Evolutionary conservation across 2,797 vertebrate genomes (phyloP).

Genomic region (Bovichtus variegatus): DNA sequence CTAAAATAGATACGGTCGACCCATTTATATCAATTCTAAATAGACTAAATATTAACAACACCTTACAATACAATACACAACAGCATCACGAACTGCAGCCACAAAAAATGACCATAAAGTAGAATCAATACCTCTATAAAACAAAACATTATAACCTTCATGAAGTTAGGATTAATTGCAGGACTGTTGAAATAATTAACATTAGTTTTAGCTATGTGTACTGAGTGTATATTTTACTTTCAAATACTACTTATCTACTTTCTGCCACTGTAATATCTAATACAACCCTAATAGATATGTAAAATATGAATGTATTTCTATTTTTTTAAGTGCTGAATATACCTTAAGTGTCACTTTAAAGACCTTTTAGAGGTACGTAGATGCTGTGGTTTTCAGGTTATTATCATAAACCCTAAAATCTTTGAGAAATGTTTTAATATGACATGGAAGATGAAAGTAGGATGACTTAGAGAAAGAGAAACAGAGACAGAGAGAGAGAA

Average conservation of each 20-base stretch:
- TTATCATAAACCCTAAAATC: conserved; percentile 19
- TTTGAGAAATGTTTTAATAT: conserved; percentile 50
- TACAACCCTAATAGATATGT: not conserved
- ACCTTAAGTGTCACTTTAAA: not conserved
- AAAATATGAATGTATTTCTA: not conserved
- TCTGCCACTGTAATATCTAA: not conserved
- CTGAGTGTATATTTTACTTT: not conserved
- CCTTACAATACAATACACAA: too few species aligned
- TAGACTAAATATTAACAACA: too few species aligned
- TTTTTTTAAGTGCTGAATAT: not conserved
- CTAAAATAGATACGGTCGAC: too few species aligned
- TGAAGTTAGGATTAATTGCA: too few species aligned
- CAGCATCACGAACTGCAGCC: too few species aligned
- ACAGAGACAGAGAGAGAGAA: conserved; percentile 9
- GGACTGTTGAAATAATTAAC: too few species aligned
- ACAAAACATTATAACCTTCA: too few species aligned
- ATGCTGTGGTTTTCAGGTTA: conserved; percentile 4
- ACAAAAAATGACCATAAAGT: too few species aligned
- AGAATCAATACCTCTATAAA: too few species aligned
- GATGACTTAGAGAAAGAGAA: not conserved
- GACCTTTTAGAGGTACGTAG: not conserved
- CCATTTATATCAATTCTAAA: too few species aligned
- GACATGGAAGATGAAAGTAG: conserved; percentile 25
- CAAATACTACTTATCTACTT: not conserved
- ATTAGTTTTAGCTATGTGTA: too few species aligned